Evolutionary conservation across 2,888 invertebrate species (phyloP), one percentile per base, ranked within the genome.

Genomic region (Hanleya hanleyi): DNA sequence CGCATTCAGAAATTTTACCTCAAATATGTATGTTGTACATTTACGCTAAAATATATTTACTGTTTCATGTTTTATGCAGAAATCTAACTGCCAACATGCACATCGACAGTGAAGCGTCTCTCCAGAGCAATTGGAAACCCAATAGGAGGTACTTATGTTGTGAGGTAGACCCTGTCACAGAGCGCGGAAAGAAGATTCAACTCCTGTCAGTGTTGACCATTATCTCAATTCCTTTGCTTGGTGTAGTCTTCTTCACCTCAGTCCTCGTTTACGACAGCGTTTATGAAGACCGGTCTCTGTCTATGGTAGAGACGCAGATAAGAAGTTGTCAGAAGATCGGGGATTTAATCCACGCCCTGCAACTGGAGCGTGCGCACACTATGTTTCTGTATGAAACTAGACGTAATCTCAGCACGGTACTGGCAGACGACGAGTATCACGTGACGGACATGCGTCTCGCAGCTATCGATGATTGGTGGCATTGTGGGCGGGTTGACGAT

Each of bases 141-240:
- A 57, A 22, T 29, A 29, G 57, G 57, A 57, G 29, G 57, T 57
- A 29, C 32, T 29, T 57, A 29, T 57, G 22, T 32, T 74, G 73
- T 35, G 69, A 70, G 32, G 73, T 69, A 5, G 73, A 74, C 50
- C 73, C 73, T 29, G 70, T 70, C 61, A 67, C 73, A 22, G 36
- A 62, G 2, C 33, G 36, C n/a, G 73, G 73, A 22, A 74, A 70
- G 57, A 32, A 41, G n/a, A 47, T 64, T 26, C 70, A 67, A 49
- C 49, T 70, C 9, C 26, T 70, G 12, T 29, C 66, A 3, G 65
- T 70, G 29, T 50, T 74, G 12, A 67, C 70, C 26, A 50, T 74
- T 37, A 64, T 74, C 29, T 70, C 70, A 26, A 50, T 74, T 36
- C 73, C 73, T 6, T 47, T 74, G 35, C 33, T 41, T 1, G 73